Evolutionary conservation across 2,797 vertebrate species (phyloP).

Genomic region (Chromobotia macracanthus): DNA sequence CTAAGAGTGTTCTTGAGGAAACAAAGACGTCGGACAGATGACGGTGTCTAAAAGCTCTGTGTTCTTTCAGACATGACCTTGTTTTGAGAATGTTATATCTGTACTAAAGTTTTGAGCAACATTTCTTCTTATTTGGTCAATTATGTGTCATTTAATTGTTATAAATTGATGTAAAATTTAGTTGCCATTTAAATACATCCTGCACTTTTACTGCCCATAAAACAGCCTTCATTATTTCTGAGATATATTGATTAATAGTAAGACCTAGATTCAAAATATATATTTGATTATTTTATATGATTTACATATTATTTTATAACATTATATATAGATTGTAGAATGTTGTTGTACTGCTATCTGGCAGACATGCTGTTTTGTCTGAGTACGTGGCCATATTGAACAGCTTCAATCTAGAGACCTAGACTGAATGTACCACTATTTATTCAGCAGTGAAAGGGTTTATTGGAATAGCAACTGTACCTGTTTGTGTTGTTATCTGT

Average conservation of each 20-base stretch:
- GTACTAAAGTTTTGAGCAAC: neutral
- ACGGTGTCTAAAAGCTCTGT: constrained; percentile 1
- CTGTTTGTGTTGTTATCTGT: constrained; percentile 40
- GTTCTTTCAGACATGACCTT: constrained; percentile 29
- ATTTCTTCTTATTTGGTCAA: neutral
- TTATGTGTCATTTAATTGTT: neutral
- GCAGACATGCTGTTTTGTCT: constrained; percentile 23
- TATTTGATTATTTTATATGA: no score
- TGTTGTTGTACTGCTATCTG: constrained; percentile 12
- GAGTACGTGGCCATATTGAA: no score
- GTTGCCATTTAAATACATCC: neutral
- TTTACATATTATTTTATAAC: constrained; percentile 24
- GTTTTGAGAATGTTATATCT: constrained; percentile 13
- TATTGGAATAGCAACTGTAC: constrained; percentile 36
- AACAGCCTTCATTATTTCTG: constrained; percentile 26
- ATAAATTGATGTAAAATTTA: neutral
- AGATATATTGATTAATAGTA: constrained; percentile 20
- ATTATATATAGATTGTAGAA: constrained; percentile 38
- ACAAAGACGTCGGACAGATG: constrained; percentile 7
- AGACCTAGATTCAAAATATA: constrained; percentile 29
- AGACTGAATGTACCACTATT: constrained; percentile 33
- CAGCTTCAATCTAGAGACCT: no score
- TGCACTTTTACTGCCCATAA: neutral
- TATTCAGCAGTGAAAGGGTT: constrained; percentile 41
- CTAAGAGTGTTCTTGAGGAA: constrained; percentile 31